Evolutionary conservation across 2,113 vertebrate species (phyloP), one percentile per base, ranked within the genome.

Genomic region (Anoplopoma fimbria): DNA sequence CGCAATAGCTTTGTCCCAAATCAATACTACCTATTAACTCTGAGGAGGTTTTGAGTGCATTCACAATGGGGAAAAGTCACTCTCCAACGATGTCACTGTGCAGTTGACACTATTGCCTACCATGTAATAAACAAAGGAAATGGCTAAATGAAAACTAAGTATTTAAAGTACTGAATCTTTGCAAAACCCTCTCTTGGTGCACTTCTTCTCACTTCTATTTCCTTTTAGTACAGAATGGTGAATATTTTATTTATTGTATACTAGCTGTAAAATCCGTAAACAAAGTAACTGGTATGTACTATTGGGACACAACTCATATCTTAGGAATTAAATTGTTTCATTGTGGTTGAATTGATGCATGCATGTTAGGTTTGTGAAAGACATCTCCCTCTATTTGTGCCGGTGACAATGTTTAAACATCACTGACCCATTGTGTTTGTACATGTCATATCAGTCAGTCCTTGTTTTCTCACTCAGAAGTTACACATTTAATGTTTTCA

Each of bases 321-420:
- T 21, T 13, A 29, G 4, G 55, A 58, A 33, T 53, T 1, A n/a
- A 10, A 10, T 77, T 64, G 68, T 58, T 77, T 19, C 64, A 3
- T 27, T 84, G 9, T 51, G 27, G 25, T 65, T 51, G 34, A 51
- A 21, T 23, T 72, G 25, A 45, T 75, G 49, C 47, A 57, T 78
- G 79, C 78, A 69, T 79, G 77, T 84, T 34, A 23, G 21, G 45
- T 21, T 0, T 68, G 8, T 83, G 29, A 29, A 58, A 61, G 19
- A 25, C 60, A 9, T 62, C 60, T 23, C 62, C 19, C 45, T 42
- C 9, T 14, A 0, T 70, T 14, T 78, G 69, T 70, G 62, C 15
- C 42, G 10, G 53, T 79, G 69, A 65, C 49, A 2, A 25, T 27
- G 60, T 29, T 33, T 12, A 13, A 69, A n/a, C 10, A 65, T 80